Evolutionary conservation across 2,888 invertebrate genomes (phyloP).

Genomic region (Andrena chrysosceles): DNA sequence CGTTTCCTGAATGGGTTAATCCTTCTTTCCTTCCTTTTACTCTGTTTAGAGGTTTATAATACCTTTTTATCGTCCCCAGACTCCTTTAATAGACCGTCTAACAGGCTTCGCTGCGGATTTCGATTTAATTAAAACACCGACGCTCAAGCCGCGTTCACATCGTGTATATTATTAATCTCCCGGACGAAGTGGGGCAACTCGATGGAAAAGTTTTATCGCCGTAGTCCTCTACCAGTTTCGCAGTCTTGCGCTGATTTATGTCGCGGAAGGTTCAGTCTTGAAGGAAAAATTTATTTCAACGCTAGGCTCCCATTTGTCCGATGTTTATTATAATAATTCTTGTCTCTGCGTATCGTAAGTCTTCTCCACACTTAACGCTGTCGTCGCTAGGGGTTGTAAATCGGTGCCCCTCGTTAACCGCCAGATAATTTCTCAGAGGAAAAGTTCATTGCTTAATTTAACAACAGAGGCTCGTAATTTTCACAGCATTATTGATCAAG

Average conservation of each 20-base stretch:
- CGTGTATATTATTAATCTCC: conserved; percentile 63
- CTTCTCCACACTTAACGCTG: not conserved
- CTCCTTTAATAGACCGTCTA: conserved; percentile 41
- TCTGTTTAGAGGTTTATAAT: conserved; percentile 12
- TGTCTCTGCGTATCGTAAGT: conserved; percentile 8
- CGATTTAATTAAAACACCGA: conserved; percentile 67
- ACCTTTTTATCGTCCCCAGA: conserved; percentile 17
- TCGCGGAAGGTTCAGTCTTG: conserved; percentile 3
- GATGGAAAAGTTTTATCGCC: conserved; percentile 56
- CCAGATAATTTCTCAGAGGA: not conserved
- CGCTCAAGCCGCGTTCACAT: conserved; percentile 55
- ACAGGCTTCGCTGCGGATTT: conserved; percentile 45
- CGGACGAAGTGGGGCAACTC: conserved; percentile 8
- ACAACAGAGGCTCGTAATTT: not conserved
- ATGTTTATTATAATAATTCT: conserved; percentile 53
- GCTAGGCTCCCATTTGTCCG: conserved; percentile 24
- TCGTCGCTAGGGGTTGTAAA: not conserved
- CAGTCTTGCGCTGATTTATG: conserved; percentile 42
- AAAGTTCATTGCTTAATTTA: not conserved
- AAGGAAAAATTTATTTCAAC: conserved; percentile 43
- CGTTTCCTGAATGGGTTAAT: not conserved
- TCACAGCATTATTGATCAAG: not conserved
- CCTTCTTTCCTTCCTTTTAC: not conserved
- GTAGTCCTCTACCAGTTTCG: conserved; percentile 42
- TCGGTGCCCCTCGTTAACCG: too few species aligned